phyloP scores from a whole-genome alignment of 2,797 vertebrate species.

The Poecilia wingei region DNA sequence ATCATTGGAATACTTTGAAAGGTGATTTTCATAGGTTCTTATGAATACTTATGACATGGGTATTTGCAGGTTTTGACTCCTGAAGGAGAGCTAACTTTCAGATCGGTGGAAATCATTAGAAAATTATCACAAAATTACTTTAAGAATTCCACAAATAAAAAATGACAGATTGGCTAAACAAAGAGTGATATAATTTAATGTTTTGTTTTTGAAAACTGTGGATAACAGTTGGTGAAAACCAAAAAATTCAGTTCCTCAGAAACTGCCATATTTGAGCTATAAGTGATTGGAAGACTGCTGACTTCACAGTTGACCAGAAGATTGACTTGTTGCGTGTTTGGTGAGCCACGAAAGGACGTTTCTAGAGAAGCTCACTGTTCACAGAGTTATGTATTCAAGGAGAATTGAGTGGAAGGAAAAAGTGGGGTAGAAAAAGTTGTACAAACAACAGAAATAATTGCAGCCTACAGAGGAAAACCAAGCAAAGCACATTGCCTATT shows the following conservation, averaged over 20 bases:
- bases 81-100: background rate
- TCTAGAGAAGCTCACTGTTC: background rate
- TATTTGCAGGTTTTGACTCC: background rate
- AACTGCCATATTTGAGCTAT: background rate
- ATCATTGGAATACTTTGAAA: background rate
- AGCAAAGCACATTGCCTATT: background rate
- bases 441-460: background rate
- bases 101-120: background rate
- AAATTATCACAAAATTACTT: background rate
- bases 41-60: background rate
- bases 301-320: background rate
- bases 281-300: background rate
- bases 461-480: background rate
- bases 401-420: background rate
- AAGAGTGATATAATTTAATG: background rate
- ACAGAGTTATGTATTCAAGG: background rate
- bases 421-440: background rate
- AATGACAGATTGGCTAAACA: background rate
- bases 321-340: background rate
- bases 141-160: background rate
- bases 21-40: background rate
- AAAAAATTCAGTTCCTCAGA: background rate
- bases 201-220: background rate
- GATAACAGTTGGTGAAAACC: background rate
- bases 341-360: background rate